Conservation (phyloP, 1,140 invertebrate genomes). For the Rhynchophorus ferrugineus region DNA sequence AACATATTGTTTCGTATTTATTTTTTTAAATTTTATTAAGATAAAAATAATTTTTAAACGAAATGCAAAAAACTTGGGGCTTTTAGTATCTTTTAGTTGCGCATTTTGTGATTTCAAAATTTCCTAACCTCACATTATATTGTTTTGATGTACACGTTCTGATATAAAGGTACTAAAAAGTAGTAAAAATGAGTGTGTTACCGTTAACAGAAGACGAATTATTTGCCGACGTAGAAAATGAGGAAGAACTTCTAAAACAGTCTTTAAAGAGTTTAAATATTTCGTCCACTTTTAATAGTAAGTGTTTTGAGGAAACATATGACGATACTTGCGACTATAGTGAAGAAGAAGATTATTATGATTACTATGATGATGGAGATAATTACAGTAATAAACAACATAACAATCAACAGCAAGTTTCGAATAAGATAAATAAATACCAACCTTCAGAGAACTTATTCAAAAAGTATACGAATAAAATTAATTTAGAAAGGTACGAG, state of each 20-base stretch:
- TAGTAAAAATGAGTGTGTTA: background rate
- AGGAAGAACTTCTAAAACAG: background rate
- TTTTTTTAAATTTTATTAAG: no score
- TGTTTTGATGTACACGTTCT: no score
- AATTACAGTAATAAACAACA: conserved; percentile 33
- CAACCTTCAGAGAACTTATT: conserved; percentile 77
- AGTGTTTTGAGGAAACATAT: conserved; percentile 13
- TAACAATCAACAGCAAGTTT: conserved; percentile 45
- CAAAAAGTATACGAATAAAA: conserved; percentile 70
- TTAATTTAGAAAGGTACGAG: conserved; percentile 79
- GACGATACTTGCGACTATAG: conserved; percentile 31
- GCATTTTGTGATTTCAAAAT: background rate
- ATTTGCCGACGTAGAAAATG: conserved; percentile 13
- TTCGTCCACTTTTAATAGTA: background rate
- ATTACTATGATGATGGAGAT: conserved; percentile 28
- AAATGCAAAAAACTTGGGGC: no score
- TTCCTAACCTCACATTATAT: background rate
- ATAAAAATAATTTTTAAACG: no score
- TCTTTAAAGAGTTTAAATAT: conserved; percentile 3
- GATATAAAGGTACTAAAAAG: no score
- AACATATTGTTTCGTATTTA: no score
- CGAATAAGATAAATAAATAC: conserved; percentile 60
- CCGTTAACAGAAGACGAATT: conserved; percentile 10
- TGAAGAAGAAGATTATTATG: conserved; percentile 29
- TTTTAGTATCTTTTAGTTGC: no score